phyloP scores from a whole-genome alignment of 2,888 invertebrate genomes.

The Griposia aprilina region DNA sequence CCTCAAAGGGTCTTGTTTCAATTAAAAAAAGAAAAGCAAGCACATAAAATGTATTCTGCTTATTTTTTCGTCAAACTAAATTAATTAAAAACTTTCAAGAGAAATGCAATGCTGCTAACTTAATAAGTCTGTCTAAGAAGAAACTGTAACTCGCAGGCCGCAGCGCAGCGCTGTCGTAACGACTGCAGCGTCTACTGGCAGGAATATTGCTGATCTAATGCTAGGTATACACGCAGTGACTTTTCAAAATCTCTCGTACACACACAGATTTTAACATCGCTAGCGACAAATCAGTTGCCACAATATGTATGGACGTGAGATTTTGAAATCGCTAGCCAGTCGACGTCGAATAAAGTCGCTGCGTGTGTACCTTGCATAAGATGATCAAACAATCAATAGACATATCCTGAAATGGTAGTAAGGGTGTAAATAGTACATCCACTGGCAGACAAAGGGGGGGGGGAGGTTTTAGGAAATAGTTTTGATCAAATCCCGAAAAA shows the following conservation, averaged over 20 bases:
- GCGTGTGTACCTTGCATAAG: neutral
- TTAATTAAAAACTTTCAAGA: neutral
- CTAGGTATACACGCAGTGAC: neutral
- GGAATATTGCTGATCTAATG: neutral
- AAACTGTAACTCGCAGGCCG: too few species aligned
- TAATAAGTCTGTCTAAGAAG: neutral
- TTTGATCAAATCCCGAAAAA: neutral
- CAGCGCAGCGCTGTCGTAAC: neutral
- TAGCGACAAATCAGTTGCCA: neutral
- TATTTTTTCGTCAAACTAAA: neutral
- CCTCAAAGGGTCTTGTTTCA: slow-evolving; percentile 5
- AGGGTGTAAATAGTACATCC: neutral
- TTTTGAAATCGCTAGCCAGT: neutral
- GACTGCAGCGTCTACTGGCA: neutral
- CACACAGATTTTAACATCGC: neutral
- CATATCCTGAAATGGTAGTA: neutral
- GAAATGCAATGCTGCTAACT: too few species aligned
- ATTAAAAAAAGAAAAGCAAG: neutral
- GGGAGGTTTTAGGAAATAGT: neutral
- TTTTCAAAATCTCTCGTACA: neutral
- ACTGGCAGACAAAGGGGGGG: neutral
- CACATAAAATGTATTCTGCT: slow-evolving; percentile 18
- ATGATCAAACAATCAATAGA: neutral
- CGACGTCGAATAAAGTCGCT: neutral
- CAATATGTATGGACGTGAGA: neutral